phyloP scores from a whole-genome alignment of 2,113 vertebrate species.

The Saccopteryx bilineata region DNA sequence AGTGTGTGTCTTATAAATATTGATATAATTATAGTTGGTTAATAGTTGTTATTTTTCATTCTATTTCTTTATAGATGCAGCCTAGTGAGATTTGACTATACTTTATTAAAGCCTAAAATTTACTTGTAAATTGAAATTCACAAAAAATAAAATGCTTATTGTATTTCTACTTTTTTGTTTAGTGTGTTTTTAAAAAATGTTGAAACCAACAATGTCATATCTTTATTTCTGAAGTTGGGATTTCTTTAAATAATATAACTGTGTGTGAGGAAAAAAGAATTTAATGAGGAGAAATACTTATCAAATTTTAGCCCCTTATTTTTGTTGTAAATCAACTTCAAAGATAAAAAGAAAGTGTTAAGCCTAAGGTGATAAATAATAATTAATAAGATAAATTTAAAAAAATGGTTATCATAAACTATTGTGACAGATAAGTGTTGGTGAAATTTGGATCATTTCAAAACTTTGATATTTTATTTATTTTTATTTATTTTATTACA shows the following conservation, averaged over 20 bases:
- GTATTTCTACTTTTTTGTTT: not conserved
- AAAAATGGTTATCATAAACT: not conserved
- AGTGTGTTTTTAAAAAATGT: not conserved
- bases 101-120: not conserved
- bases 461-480: not conserved
- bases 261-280: not conserved
- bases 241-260: not conserved
- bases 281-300: not conserved
- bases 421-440: not conserved
- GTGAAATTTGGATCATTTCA: not conserved
- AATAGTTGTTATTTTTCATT: not conserved
- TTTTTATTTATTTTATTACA: not conserved
- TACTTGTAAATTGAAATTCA: slow-evolving; percentile 9
- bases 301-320: not conserved
- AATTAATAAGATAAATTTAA: not conserved
- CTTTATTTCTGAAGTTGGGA: not conserved
- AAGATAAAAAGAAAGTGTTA: not conserved
- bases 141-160: not conserved
- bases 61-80: not conserved
- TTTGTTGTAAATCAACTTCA: not conserved
- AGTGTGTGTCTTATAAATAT: not conserved
- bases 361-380: not conserved
- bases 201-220: not conserved
- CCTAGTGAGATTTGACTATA: not conserved
- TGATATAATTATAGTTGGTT: not conserved